Conservation (phyloP, 2,888 invertebrate species). For the Drosophila neotestacea region DNA sequence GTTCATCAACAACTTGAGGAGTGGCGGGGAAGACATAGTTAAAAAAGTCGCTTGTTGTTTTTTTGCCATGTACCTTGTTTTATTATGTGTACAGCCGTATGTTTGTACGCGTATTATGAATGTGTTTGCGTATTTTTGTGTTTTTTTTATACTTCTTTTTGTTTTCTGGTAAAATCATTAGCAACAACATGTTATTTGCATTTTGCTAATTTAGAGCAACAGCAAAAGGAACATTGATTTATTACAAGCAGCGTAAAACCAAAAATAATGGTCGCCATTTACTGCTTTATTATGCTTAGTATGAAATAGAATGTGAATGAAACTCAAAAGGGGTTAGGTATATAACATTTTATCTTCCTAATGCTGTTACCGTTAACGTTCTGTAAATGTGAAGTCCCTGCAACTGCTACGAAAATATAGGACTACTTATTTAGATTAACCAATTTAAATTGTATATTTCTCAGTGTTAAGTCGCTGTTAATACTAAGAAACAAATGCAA, state of each 20-base stretch:
- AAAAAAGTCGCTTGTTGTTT: slow-evolving; percentile 35
- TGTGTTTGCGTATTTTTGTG: slow-evolving; percentile 16
- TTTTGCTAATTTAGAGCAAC: slow-evolving; percentile 62
- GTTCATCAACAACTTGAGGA: slow-evolving; percentile 17
- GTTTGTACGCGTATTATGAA: slow-evolving; percentile 24
- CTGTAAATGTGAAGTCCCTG: too few species aligned
- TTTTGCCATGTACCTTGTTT: slow-evolving; percentile 52
- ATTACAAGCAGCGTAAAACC: slow-evolving; percentile 38
- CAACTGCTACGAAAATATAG: background rate
- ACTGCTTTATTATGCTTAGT: slow-evolving; percentile 18
- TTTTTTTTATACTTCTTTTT: slow-evolving; percentile 14
- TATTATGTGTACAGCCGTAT: slow-evolving; percentile 35
- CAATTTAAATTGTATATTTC: too few species aligned
- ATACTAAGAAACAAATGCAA: too few species aligned
- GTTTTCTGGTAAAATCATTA: slow-evolving; percentile 61
- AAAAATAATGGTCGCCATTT: slow-evolving; percentile 38
- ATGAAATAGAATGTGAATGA: slow-evolving; percentile 20
- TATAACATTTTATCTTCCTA: too few species aligned
- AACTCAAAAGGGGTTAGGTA: background rate
- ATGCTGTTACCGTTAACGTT: background rate
- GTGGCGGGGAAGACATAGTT: slow-evolving; percentile 13
- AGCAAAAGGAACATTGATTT: slow-evolving; percentile 60
- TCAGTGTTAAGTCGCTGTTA: too few species aligned
- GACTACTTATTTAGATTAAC: too few species aligned
- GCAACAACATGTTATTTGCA: slow-evolving; percentile 72